phyloP scores from a whole-genome alignment of 2,113 vertebrate genomes.

The Gymnogyps californianus region DNA sequence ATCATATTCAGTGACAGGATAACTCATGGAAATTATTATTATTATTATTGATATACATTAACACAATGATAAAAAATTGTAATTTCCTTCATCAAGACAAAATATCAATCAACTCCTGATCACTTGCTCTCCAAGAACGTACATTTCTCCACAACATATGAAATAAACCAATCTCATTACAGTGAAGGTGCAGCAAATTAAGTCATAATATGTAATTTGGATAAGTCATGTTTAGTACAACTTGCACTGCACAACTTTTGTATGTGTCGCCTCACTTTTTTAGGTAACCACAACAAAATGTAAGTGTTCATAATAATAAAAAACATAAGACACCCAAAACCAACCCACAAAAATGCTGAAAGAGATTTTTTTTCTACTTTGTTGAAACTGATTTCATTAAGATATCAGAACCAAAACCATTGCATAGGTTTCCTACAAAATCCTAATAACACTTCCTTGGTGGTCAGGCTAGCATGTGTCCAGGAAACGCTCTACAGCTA shows the following conservation, averaged over 20 bases:
- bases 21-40: background rate
- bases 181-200: background rate
- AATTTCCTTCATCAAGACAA: background rate
- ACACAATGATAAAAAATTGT: background rate
- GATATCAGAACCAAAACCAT: background rate
- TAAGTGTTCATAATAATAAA: background rate
- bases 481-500: background rate
- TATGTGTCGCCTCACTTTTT: background rate
- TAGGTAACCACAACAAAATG: background rate
- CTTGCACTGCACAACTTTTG: background rate
- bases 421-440: background rate
- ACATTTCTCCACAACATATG: background rate
- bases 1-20: background rate
- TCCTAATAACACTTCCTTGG: background rate
- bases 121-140: background rate
- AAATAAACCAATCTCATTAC: background rate
- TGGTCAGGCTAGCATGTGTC: background rate
- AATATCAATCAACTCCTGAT: background rate
- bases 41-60: background rate
- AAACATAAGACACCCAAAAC: background rate
- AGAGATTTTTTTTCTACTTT: background rate
- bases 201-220: background rate
- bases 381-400: background rate
- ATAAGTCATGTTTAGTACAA: background rate
- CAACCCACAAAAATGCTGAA: background rate